These are phyloP conservation scores for Okamejei kenojei DNA, from an alignment of 2,797 vertebrate genomes.

Conservation along the genomic window DNA sequence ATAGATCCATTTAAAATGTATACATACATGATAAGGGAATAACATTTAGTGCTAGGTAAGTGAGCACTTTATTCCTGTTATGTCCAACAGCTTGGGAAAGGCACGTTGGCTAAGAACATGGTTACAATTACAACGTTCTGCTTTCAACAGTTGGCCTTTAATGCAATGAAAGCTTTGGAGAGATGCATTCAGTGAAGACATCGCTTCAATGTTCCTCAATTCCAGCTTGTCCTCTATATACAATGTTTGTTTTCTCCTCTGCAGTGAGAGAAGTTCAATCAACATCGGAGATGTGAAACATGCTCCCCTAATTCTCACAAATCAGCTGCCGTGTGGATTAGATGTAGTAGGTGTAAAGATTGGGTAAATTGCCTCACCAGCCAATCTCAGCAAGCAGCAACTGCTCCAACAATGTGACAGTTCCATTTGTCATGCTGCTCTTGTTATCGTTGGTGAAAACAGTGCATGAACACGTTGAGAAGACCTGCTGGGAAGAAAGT, in stretches of 20 bases:
- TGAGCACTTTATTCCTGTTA: neutral
- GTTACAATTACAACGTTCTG: no score
- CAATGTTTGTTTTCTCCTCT: neutral
- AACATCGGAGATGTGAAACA: neutral
- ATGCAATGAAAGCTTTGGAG: neutral
- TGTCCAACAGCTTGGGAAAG: neutral
- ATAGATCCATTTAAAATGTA: no score
- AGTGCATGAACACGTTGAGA: neutral
- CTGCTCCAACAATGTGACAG: neutral
- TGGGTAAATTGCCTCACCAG: neutral
- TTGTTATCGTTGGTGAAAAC: neutral
- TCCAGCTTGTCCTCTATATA: no score
- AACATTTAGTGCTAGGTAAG: no score
- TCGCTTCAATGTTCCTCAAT: no score
- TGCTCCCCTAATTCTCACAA: neutral
- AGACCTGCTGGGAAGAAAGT: neutral
- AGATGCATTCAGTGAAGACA: no score
- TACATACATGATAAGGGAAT: no score
- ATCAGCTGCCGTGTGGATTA: neutral
- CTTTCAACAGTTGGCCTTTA: neutral
- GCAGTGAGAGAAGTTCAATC: neutral
- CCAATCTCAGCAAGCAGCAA: neutral
- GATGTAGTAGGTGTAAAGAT: neutral
- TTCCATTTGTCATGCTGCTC: constrained; percentile 25
- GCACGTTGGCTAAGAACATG: neutral